phyloP scores from a whole-genome alignment of 2,113 vertebrate species.

The Eptesicus fuscus region DNA sequence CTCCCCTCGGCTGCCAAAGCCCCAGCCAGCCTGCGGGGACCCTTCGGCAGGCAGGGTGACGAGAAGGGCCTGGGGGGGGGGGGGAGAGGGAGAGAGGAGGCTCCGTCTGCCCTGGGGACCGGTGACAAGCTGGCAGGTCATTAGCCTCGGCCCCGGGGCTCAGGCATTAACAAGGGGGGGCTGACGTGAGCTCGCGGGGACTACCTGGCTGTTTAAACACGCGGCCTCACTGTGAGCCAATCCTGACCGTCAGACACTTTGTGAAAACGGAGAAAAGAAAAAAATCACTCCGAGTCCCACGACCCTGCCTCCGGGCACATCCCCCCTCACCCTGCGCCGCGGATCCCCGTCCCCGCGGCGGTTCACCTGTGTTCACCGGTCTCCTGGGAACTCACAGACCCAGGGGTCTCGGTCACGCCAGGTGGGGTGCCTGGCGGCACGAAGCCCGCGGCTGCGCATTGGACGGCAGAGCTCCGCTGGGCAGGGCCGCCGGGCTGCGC shows the following conservation, averaged over 20 bases:
- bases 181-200: neutral
- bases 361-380: too few species aligned
- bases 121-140: neutral
- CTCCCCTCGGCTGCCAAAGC: too few species aligned
- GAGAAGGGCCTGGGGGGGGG: too few species aligned
- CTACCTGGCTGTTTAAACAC: neutral
- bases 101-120: neutral
- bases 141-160: fast-evolving
- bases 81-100: too few species aligned
- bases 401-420: fast-evolving
- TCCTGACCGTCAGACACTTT: neutral
- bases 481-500: fast-evolving
- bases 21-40: too few species aligned
- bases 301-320: fast-evolving
- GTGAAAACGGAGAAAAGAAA: neutral
- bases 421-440: fast-evolving
- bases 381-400: neutral
- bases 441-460: fast-evolving
- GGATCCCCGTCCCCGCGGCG: too few species aligned
- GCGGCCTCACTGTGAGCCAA: neutral
- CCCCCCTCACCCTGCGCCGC: neutral
- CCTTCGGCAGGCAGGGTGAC: too few species aligned
- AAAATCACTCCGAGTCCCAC: neutral
- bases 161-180: neutral
- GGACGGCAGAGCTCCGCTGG: neutral